Percentiles rank a stretch among this genome's conserved stretches.
These are phyloP conservation scores for Perizoma affinitatum DNA, from an alignment of 2,888 invertebrate genomes.

Conservation along the genomic window DNA sequence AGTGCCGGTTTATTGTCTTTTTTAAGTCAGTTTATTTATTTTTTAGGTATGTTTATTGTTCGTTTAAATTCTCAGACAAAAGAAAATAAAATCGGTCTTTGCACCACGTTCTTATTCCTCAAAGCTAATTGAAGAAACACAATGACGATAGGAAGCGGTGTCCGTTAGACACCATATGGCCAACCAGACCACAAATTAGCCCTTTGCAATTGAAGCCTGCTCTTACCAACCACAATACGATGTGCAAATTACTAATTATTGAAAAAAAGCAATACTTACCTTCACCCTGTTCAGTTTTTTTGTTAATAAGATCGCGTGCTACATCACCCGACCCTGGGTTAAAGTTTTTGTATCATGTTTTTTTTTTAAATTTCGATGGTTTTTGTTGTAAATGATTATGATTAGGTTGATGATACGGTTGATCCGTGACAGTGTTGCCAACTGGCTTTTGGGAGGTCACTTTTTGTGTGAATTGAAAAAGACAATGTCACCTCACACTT, in stretches of 20 bases:
- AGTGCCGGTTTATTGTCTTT: no score
- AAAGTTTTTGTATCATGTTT: slow-evolving; percentile 26
- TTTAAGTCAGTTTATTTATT: no score
- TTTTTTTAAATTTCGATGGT: slow-evolving; percentile 13
- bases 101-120: neutral
- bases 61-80: no score
- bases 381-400: slow-evolving; percentile 20
- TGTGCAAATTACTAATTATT: slow-evolving; percentile 76
- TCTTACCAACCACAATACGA: slow-evolving; percentile 56
- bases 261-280: slow-evolving; percentile 42
- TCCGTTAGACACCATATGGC: slow-evolving; percentile 48
- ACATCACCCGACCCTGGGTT: slow-evolving; percentile 20
- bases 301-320: slow-evolving; percentile 48
- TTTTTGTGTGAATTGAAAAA: slow-evolving; percentile 3
- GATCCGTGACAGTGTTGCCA: slow-evolving; percentile 22
- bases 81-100: no score
- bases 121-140: slow-evolving; percentile 19
- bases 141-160: slow-evolving; percentile 32
- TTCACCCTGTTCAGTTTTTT: slow-evolving; percentile 44
- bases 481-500: no score
- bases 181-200: slow-evolving; percentile 31
- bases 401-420: slow-evolving; percentile 14
- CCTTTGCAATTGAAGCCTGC: slow-evolving; percentile 40
- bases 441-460: slow-evolving; percentile 13
- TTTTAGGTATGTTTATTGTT: no score